A percentile compares a stretch with the other conserved stretches of the same genome.
phyloP scores from a whole-genome alignment of 2,797 vertebrate species.

The Mus minutoides region DNA sequence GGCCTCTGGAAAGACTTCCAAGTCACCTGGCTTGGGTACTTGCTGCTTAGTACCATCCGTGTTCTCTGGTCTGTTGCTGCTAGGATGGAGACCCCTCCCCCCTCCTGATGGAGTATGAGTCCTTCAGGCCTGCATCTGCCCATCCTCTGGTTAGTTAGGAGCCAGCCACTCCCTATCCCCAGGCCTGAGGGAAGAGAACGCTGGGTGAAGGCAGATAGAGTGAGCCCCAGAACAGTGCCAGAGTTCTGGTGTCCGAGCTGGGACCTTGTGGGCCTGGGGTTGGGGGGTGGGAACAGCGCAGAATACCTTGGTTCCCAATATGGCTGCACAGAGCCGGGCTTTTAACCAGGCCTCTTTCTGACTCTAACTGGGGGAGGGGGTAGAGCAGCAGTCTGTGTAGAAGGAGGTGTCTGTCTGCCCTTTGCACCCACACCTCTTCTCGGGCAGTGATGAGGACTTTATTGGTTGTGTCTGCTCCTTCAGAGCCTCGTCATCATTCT shows the following conservation, averaged over 20 bases:
- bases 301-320: no score
- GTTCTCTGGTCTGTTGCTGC: background rate
- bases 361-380: background rate
- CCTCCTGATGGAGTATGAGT: background rate
- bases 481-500: slow-evolving; percentile 49
- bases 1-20: background rate
- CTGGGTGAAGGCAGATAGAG: no score
- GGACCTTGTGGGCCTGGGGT: background rate
- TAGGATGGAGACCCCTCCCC: background rate
- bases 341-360: background rate
- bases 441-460: background rate
- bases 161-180: background rate
- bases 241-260: background rate
- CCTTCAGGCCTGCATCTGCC: background rate
- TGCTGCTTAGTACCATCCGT: background rate
- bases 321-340: background rate
- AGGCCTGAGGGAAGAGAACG: background rate
- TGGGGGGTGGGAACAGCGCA: background rate
- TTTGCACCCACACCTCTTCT: background rate
- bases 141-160: background rate
- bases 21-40: background rate
- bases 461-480: background rate
- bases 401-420: background rate
- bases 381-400: background rate
- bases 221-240: background rate